Conservation (phyloP, 2,797 vertebrate genomes). For the Meriones psammophilus region DNA sequence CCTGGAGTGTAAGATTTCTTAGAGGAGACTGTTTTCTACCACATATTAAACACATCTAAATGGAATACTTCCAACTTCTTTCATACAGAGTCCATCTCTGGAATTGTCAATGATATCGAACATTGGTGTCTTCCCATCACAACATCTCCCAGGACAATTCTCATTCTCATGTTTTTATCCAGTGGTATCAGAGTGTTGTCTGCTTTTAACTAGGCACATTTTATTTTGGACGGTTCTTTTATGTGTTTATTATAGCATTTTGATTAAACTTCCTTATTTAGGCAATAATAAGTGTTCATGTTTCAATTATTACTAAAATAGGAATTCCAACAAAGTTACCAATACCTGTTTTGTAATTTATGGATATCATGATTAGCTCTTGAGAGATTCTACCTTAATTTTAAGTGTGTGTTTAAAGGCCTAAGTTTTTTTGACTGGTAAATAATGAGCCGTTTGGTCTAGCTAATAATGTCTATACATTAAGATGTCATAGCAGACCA, state of each 20-base stretch:
- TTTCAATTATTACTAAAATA: conserved; percentile 76
- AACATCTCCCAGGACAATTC: conserved; percentile 30
- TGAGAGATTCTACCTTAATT: conserved; percentile 85
- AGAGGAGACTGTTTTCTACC: conserved; percentile 62
- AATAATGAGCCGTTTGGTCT: conserved; percentile 87
- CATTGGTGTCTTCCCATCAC: conserved; percentile 59
- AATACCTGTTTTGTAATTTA: conserved; percentile 81
- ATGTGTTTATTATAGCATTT: conserved; percentile 69
- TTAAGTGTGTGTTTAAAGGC: conserved; percentile 81
- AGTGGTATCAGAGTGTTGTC: conserved; percentile 73
- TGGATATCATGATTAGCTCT: conserved; percentile 78
- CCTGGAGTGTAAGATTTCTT: conserved; percentile 57
- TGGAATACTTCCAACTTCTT: conserved; percentile 72
- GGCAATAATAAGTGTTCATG: conserved; percentile 68
- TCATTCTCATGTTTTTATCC: conserved; percentile 75
- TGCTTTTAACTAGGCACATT: conserved; percentile 76
- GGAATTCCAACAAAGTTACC: conserved; percentile 24
- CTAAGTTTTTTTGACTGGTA: conserved; percentile 84
- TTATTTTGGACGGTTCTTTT: conserved; percentile 76
- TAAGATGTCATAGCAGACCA: conserved; percentile 88
- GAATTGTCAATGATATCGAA: conserved; percentile 69
- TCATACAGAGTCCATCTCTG: neutral
- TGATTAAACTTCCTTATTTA: conserved; percentile 77
- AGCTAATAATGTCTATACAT: conserved; percentile 87
- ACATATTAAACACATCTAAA: conserved; percentile 73